These are phyloP conservation scores for Apogon talboti DNA, from an alignment of 2,797 vertebrate species.

Conservation along the genomic window DNA sequence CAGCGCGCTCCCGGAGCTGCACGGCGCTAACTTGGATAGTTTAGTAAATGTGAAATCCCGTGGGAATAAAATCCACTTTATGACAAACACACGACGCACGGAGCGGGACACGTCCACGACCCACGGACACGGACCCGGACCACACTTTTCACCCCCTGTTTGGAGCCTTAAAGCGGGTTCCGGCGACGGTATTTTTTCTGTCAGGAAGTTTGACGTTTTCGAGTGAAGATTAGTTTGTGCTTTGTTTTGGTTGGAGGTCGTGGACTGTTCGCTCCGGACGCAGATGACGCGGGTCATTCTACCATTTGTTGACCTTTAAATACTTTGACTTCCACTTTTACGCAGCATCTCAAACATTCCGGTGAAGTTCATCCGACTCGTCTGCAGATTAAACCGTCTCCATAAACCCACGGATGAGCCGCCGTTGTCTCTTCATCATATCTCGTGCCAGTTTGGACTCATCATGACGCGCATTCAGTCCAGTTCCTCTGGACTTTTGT, in stretches of 20 bases:
- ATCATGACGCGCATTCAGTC: conserved; percentile 21
- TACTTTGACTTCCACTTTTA: conserved; percentile 6
- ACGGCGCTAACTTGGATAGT: conserved; percentile 60
- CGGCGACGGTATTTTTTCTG: conserved; percentile 75
- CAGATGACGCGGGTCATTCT: too few species aligned
- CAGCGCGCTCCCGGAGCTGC: conserved; percentile 75
- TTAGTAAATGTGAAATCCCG: conserved; percentile 39
- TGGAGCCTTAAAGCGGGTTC: conserved; percentile 69
- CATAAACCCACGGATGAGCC: not conserved
- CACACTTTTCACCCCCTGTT: too few species aligned
- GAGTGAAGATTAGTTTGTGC: conserved; percentile 48
- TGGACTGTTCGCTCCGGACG: too few species aligned
- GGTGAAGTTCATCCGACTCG: conserved; percentile 13
- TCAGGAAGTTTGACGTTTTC: conserved; percentile 82
- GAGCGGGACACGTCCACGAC: not conserved
- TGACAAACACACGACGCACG: not conserved
- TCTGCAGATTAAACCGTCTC: not conserved
- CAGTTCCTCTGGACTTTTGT: conserved; percentile 5
- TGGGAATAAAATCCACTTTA: conserved; percentile 25
- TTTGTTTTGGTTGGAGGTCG: conserved; percentile 70
- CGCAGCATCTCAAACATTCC: conserved; percentile 15
- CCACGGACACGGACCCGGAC: conserved; percentile 11
- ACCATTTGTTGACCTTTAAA: too few species aligned
- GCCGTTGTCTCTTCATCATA: not conserved
- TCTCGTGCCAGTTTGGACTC: not conserved